Conservation (phyloP, 1,140 invertebrate genomes). For the Sycobia sp. region DNA sequence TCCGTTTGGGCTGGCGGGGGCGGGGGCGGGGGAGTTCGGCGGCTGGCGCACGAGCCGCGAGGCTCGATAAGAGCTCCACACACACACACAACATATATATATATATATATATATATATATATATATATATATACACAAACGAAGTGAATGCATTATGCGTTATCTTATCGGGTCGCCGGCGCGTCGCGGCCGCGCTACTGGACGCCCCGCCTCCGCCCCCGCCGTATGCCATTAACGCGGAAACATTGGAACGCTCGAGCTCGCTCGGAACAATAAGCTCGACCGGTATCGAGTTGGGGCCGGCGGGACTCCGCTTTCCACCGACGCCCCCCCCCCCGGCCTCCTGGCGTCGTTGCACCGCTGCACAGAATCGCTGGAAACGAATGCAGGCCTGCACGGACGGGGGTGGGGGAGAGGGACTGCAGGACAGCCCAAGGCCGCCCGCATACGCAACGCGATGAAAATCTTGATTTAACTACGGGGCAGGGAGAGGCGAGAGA, state of each 20-base stretch:
- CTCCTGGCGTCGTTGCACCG: background rate
- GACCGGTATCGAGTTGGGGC: constrained; percentile 16
- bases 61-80: constrained; percentile 46
- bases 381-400: no score
- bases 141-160: no score
- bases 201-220: constrained; percentile 37
- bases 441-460: no score
- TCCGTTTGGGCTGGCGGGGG: no score
- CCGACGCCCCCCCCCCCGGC: background rate
- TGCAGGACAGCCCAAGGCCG: no score
- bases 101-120: no score
- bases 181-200: constrained; percentile 45
- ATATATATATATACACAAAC: no score
- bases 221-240: constrained; percentile 47
- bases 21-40: no score
- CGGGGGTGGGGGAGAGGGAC: no score
- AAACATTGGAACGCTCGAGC: constrained; percentile 42
- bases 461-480: constrained; percentile 9
- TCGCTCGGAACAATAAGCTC: constrained; percentile 24
- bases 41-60: background rate
- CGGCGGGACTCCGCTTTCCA: background rate
- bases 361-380: background rate
- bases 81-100: no score
- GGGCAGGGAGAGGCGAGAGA: background rate
- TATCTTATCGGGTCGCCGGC: constrained; percentile 36